Conservation (phyloP, 2,888 invertebrate species). For the Sialis lutaria region DNA sequence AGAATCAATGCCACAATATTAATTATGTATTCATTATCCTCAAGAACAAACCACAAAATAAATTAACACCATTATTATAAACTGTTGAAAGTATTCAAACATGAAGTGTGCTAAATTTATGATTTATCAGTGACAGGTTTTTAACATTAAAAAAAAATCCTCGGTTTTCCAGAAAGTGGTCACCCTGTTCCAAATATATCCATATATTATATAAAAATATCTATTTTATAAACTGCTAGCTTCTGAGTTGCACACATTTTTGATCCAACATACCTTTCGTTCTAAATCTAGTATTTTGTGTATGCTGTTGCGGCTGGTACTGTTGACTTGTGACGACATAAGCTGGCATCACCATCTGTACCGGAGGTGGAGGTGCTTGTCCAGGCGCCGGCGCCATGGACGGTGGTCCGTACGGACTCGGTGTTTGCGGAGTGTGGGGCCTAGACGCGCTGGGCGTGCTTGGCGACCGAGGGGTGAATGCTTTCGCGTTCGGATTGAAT, state of each 20-base stretch:
- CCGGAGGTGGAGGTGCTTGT: slow-evolving; percentile 22
- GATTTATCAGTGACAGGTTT: too few relatives aligned
- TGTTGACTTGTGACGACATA: slow-evolving; percentile 31
- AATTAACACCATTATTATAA: too few relatives aligned
- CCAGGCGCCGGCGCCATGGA: slow-evolving; percentile 32
- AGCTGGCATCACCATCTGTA: slow-evolving; percentile 26
- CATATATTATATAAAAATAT: too few relatives aligned
- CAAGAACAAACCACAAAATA: too few relatives aligned
- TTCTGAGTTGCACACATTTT: not conserved
- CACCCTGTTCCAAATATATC: too few relatives aligned
- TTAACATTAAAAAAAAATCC: too few relatives aligned
- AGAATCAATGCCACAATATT: not conserved
- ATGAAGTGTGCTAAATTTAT: too few relatives aligned
- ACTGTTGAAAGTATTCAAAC: too few relatives aligned
- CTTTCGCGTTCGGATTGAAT: slow-evolving; percentile 73
- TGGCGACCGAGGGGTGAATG: slow-evolving; percentile 63
- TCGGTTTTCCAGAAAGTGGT: not conserved
- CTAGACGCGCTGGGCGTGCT: slow-evolving; percentile 49
- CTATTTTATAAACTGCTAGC: not conserved
- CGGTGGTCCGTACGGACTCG: slow-evolving; percentile 26
- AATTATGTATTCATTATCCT: not conserved
- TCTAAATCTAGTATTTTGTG: slow-evolving; percentile 20
- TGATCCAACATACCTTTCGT: slow-evolving; percentile 15
- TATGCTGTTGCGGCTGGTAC: slow-evolving; percentile 23
- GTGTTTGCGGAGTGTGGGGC: slow-evolving; percentile 77